Percentiles rank a stretch among this genome's conserved stretches.
Evolutionary conservation across 2,113 vertebrate species (phyloP).

Genomic region (Alectura lathami): DNA sequence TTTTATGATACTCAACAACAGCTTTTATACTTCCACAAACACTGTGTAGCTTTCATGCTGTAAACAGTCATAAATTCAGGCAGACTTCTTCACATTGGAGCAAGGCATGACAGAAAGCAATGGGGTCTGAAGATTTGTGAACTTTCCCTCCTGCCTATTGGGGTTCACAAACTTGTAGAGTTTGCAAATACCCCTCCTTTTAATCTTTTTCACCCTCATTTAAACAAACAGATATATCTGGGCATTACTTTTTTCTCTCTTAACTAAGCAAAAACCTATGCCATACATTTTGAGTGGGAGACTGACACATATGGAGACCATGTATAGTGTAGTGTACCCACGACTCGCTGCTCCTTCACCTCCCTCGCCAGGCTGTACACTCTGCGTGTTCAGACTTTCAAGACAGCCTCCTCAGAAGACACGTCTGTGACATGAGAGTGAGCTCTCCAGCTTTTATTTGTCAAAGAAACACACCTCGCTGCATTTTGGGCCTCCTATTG

Average conservation of each 20-base stretch:
- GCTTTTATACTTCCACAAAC: constrained; percentile 54
- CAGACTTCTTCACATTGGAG: not conserved
- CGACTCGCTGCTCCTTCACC: accelerated
- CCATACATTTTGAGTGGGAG: not conserved
- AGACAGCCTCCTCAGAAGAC: not conserved
- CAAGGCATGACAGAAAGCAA: not conserved
- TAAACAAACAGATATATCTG: not conserved
- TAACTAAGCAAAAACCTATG: not conserved
- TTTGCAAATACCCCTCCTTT: not conserved
- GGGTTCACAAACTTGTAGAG: not conserved
- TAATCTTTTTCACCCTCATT: not conserved
- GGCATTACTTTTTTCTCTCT: not conserved
- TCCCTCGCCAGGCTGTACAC: not conserved
- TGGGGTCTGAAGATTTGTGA: not conserved
- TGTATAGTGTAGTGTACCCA: not conserved
- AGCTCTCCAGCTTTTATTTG: not conserved
- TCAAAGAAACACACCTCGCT: not conserved
- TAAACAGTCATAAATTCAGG: constrained; percentile 33
- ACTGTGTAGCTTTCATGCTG: not conserved
- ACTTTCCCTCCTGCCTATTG: not conserved
- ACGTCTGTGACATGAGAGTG: not conserved
- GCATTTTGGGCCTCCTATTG: not conserved
- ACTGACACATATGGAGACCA: not conserved
- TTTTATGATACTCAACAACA: constrained; percentile 39
- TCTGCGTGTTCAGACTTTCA: not conserved